A percentile compares a stretch with the other conserved stretches of the same genome.
Conservation (phyloP, 2,888 invertebrate species). For the Hypsopygia costalis region DNA sequence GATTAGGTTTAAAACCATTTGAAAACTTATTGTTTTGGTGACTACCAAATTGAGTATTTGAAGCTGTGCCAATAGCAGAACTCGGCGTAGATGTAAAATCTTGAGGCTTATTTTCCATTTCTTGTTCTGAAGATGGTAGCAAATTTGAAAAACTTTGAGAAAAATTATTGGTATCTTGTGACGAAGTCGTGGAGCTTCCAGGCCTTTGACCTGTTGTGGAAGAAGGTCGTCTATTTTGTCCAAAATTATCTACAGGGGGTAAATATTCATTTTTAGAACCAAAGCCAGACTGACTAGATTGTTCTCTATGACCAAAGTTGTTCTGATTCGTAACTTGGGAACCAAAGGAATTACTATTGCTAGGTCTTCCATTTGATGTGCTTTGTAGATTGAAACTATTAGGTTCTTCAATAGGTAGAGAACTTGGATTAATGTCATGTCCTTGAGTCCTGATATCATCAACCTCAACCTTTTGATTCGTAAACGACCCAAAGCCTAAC, state of each 20-base stretch:
- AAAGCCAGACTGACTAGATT: constrained; percentile 18
- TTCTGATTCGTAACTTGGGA: constrained; percentile 19
- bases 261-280: constrained; percentile 36
- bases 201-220: constrained; percentile 11
- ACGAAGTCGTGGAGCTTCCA: constrained; percentile 9
- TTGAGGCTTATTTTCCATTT: constrained; percentile 2
- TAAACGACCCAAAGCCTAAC: not conserved
- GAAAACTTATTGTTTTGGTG: constrained; percentile 15
- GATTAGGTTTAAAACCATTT: constrained; percentile 9
- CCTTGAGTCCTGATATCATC: constrained; percentile 6
- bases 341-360: constrained; percentile 12
- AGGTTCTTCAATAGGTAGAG: constrained; percentile 15
- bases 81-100: constrained; percentile 9
- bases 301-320: constrained; percentile 22
- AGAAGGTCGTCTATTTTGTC: constrained; percentile 15
- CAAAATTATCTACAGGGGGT: constrained; percentile 28
- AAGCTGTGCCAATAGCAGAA: constrained; percentile 15
- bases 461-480: constrained; percentile 1
- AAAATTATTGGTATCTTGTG: constrained; percentile 16
- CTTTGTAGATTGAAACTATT: constrained; percentile 9
- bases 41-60: constrained; percentile 12
- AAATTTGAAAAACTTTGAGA: constrained; percentile 12
- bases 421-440: not conserved
- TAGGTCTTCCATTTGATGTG: constrained; percentile 5
- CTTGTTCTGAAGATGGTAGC: constrained; percentile 1